Conservation (phyloP, 2,113 vertebrate genomes). For the Pungitius pungitius region DNA sequence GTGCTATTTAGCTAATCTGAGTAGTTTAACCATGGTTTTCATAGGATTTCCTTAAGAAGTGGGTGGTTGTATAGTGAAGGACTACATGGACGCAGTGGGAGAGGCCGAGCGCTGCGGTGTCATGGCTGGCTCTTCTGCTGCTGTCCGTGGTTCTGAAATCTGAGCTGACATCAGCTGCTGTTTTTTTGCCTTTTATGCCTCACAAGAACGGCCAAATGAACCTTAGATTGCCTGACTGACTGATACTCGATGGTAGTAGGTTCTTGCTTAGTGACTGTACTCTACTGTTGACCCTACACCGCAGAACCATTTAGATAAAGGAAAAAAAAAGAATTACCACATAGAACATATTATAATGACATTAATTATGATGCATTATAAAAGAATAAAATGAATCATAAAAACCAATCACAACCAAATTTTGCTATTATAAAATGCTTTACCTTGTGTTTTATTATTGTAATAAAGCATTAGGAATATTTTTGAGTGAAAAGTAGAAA, state of each 20-base stretch:
- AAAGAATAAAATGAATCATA: neutral
- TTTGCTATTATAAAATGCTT: neutral
- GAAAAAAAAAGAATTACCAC: neutral
- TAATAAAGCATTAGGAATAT: neutral
- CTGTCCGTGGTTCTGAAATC: slow-evolving; percentile 59
- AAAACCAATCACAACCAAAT: neutral
- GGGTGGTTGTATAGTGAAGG: neutral
- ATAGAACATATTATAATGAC: neutral
- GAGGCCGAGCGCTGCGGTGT: neutral
- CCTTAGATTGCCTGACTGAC: neutral
- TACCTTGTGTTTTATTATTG: neutral
- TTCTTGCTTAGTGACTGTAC: neutral
- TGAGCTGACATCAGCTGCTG: neutral
- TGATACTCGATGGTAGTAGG: neutral
- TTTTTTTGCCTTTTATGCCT: neutral
- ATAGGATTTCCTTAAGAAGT: neutral
- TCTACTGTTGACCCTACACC: neutral
- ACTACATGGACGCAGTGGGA: neutral
- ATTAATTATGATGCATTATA: neutral
- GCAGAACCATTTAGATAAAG: neutral
- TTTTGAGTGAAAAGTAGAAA: neutral
- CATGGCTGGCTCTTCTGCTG: neutral
- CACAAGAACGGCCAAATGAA: neutral
- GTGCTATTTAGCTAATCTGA: neutral
- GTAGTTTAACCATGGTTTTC: neutral